These are phyloP conservation scores for Peromyscus aztecus DNA, from an alignment of 2,797 vertebrate species.

Conservation along the genomic window DNA sequence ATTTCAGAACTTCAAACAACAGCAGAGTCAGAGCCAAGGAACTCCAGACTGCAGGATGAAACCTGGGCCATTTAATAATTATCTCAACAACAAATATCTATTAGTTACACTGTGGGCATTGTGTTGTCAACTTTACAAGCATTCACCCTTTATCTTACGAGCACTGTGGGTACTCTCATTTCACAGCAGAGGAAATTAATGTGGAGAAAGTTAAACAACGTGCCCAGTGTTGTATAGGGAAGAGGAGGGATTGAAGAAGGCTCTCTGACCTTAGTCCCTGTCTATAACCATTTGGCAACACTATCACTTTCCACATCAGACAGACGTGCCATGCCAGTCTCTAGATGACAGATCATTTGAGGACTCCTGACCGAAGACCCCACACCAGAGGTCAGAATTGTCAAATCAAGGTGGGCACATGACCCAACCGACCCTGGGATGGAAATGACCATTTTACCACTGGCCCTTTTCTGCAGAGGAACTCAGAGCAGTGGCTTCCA, in stretches of 20 bases:
- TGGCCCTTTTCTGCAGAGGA: neutral
- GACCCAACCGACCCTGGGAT: neutral
- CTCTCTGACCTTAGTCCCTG: neutral
- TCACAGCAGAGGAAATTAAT: neutral
- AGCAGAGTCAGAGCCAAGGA: neutral
- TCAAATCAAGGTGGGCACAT: neutral
- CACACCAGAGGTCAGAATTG: neutral
- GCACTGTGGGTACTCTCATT: neutral
- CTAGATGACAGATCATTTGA: neutral
- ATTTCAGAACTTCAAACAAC: constrained; percentile 13
- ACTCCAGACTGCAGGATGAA: neutral
- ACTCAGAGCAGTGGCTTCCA: neutral
- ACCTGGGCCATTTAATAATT: neutral
- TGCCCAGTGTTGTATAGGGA: neutral
- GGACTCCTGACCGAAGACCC: too few species aligned
- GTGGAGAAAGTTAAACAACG: neutral
- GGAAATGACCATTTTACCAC: neutral
- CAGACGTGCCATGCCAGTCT: neutral
- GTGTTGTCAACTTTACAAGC: neutral
- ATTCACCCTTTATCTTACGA: neutral
- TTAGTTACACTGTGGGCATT: neutral
- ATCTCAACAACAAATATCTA: neutral
- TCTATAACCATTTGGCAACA: neutral
- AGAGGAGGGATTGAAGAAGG: neutral
- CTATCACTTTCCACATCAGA: neutral